Conservation (phyloP, 2,888 invertebrate species). For the Mythimna lalbum region DNA sequence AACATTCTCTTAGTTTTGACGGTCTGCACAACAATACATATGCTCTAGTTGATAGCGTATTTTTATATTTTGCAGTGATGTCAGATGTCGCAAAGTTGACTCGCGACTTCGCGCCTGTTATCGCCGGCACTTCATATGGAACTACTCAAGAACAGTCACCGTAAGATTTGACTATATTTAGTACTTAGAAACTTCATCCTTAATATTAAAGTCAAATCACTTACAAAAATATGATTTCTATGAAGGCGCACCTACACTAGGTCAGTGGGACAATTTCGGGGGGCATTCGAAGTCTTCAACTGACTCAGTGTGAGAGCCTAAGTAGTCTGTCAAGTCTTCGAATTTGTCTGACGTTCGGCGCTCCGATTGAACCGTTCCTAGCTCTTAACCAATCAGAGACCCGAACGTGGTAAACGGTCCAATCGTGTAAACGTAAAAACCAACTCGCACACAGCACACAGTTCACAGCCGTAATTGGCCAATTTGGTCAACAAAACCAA, state of each 20-base stretch:
- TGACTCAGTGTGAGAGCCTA: neutral
- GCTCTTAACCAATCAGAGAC: no score
- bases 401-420: no score
- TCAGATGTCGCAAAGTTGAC: conserved; percentile 56
- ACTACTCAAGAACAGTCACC: conserved; percentile 6
- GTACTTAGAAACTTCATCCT: neutral
- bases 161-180: conserved; percentile 36
- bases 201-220: neutral
- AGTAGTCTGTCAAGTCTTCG: no score
- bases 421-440: no score
- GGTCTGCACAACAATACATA: neutral
- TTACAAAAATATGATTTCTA: neutral
- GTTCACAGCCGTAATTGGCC: neutral
- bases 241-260: neutral
- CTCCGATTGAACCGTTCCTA: no score
- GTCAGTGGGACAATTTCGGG: neutral
- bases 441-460: no score
- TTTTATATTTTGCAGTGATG: conserved; percentile 44
- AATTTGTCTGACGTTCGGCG: no score
- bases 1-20: neutral
- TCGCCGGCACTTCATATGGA: conserved; percentile 13
- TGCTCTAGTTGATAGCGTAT: neutral
- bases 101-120: conserved; percentile 41
- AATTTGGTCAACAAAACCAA: no score
- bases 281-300: neutral